Conservation (phyloP, 2,113 vertebrate species). For the Seriola rivoliana region DNA sequence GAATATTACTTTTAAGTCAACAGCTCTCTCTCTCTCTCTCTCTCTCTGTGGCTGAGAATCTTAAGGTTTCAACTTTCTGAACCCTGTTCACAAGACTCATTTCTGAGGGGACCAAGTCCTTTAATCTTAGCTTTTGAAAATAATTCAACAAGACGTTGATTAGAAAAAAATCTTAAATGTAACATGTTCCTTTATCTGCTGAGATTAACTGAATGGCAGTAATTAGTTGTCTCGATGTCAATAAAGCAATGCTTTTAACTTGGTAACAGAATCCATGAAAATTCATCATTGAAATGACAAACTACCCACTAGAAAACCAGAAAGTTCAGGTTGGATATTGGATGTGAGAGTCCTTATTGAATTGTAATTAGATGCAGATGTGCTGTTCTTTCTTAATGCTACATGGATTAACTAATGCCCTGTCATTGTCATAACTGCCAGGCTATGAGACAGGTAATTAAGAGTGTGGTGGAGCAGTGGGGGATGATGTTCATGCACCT, state of each 20-base stretch:
- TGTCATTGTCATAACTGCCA: conserved; percentile 50
- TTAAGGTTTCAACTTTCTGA: conserved; percentile 3
- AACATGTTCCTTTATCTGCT: not conserved
- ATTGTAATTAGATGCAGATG: conserved; percentile 5
- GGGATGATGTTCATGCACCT: conserved; percentile 53
- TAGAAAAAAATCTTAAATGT: not conserved
- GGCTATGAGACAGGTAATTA: conserved; percentile 74
- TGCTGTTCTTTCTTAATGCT: conserved; percentile 10
- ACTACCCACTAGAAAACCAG: not conserved
- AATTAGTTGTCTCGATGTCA: not conserved
- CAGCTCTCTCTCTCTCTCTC: conserved; percentile 17
- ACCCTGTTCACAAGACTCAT: conserved; percentile 19
- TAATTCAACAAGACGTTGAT: not conserved
- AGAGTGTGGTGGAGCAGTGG: conserved; percentile 39
- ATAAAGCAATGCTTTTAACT: not conserved
- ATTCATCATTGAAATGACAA: conserved; percentile 16
- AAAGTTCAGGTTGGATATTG: conserved; percentile 3
- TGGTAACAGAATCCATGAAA: not conserved
- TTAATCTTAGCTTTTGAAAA: not conserved
- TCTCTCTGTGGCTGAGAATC: conserved; percentile 2
- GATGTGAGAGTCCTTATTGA: conserved; percentile 1
- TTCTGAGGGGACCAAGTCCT: not conserved
- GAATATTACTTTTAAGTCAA: conserved; percentile 32
- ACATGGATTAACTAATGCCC: conserved; percentile 48
- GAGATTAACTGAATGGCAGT: not conserved